A percentile compares a stretch with the other conserved stretches of the same genome.
phyloP scores from a whole-genome alignment of 1,140 invertebrate genomes.

The Caenorhabditis inopinata region DNA sequence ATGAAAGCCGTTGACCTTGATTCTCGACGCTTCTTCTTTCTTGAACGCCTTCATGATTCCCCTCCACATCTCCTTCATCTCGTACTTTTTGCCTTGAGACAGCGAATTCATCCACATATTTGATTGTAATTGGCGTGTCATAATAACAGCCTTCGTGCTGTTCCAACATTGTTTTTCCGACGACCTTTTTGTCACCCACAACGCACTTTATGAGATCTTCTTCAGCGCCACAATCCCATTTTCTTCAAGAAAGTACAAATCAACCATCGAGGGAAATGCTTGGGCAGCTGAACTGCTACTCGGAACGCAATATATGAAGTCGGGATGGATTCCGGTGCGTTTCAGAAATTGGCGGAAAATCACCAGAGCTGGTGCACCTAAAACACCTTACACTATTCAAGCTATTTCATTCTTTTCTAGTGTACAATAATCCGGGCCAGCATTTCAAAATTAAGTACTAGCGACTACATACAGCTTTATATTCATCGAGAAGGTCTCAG shows the following conservation, averaged over 20 bases:
- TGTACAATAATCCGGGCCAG: no score
- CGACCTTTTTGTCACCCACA: not conserved
- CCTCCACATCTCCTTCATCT: no score
- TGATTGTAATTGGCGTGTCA: slow-evolving; percentile 7
- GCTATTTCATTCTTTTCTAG: no score
- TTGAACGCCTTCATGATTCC: not conserved
- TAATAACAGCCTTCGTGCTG: slow-evolving; percentile 19
- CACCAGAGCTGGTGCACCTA: no score
- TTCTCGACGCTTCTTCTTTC: not conserved
- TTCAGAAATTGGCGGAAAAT: no score
- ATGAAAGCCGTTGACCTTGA: not conserved
- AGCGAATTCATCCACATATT: slow-evolving; percentile 18
- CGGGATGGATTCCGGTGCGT: no score
- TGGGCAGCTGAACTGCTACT: no score
- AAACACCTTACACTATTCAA: no score
- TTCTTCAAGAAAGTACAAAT: not conserved
- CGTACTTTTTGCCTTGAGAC: slow-evolving; percentile 2
- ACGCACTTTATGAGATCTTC: slow-evolving; percentile 9
- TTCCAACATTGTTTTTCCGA: slow-evolving; percentile 24
- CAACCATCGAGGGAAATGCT: not conserved
- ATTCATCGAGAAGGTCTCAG: no score
- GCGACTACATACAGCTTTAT: no score
- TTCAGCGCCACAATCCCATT: not conserved
- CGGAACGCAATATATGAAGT: no score
- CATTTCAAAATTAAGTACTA: no score